These are phyloP conservation scores for Epiblema foenella DNA, from an alignment of 2,888 invertebrate genomes.

Conservation along the genomic window DNA sequence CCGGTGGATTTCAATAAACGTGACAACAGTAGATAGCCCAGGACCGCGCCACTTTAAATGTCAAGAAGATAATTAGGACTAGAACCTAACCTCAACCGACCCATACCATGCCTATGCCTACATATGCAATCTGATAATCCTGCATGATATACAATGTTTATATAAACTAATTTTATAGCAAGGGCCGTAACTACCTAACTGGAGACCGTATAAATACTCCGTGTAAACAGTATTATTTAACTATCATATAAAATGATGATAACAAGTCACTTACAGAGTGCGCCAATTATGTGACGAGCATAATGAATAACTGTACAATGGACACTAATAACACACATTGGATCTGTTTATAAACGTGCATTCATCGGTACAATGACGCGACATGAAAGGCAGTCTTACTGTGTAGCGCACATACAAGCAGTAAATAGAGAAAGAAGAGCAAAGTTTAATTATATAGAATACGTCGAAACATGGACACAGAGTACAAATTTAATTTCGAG, in stretches of 20 bases:
- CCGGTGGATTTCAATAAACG: too few relatives aligned
- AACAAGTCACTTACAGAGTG: conserved; percentile 35
- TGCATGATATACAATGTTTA: conserved; percentile 26
- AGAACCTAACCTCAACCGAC: background rate
- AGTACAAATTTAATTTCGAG: background rate
- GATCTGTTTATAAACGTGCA: conserved; percentile 37
- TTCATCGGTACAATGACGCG: conserved; percentile 22
- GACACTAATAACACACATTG: conserved; percentile 35
- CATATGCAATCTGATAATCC: conserved; percentile 3
- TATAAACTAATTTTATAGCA: conserved; percentile 23
- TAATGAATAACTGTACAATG: conserved; percentile 29
- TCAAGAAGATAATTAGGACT: too few relatives aligned
- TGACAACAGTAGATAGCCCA: too few relatives aligned
- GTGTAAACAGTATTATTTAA: conserved; percentile 33
- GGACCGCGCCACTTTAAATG: too few relatives aligned
- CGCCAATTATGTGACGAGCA: conserved; percentile 28
- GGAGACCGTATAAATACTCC: conserved; percentile 9
- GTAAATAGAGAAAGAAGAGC: background rate
- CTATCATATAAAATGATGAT: conserved; percentile 35
- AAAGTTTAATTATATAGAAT: background rate
- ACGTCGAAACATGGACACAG: background rate
- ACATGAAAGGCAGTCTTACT: conserved; percentile 13
- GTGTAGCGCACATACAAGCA: conserved; percentile 11
- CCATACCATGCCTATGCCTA: background rate
- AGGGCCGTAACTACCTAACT: conserved; percentile 5